These are phyloP conservation scores for Thera obeliscata DNA, from an alignment of 2,888 invertebrate species.

Conservation along the genomic window DNA sequence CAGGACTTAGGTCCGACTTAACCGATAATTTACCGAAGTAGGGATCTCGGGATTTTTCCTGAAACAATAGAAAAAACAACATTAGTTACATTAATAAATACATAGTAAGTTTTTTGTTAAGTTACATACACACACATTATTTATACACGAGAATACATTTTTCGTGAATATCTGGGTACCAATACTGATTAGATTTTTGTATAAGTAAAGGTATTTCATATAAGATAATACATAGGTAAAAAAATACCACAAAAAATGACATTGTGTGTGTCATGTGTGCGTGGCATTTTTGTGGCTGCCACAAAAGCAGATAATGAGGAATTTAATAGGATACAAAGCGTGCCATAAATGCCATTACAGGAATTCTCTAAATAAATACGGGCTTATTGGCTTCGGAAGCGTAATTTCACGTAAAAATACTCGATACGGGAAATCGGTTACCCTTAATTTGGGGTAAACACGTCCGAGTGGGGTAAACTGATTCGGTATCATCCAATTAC, in stretches of 20 bases:
- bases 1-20: conserved; percentile 94
- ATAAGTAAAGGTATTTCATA: no score
- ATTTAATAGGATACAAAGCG: conserved; percentile 16
- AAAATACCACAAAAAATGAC: no score
- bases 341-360: conserved; percentile 9
- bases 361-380: conserved; percentile 20
- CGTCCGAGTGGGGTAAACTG: conserved; percentile 81
- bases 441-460: conserved; percentile 74
- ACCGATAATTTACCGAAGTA: conserved; percentile 91
- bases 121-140: no score
- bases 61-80: conserved; percentile 72
- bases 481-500: conserved; percentile 82
- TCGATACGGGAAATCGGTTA: conserved; percentile 28
- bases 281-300: no score
- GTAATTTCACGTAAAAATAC: conserved; percentile 27
- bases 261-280: no score
- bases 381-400: conserved; percentile 15
- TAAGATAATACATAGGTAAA: no score
- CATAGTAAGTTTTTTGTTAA: no score
- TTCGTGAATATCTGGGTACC: no score
- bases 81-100: conserved; percentile 19
- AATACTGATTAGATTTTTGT: no score
- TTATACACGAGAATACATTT: no score
- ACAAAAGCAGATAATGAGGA: conserved; percentile 6
- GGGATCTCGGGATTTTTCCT: conserved; percentile 93